Evolutionary conservation across 2,113 vertebrate species (phyloP).

Genomic region (Panthera tigris): DNA sequence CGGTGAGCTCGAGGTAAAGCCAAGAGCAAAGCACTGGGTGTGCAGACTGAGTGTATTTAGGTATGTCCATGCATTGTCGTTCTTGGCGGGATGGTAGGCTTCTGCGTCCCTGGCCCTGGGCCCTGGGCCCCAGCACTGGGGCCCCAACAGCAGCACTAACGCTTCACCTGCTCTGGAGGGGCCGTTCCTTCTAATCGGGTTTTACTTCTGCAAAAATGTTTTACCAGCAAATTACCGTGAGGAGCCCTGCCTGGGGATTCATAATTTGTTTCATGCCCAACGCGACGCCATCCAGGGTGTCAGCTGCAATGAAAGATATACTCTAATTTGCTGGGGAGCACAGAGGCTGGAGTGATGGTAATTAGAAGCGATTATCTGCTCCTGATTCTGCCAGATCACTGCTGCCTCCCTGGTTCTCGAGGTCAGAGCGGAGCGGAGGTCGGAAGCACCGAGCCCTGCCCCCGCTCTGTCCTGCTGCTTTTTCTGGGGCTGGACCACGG

Average conservation of each 20-base stretch:
- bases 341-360: conserved; percentile 47
- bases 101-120: neutral
- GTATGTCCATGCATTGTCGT: accelerated
- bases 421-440: neutral
- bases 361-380: conserved; percentile 71
- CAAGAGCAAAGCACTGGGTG: neutral
- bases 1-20: accelerated
- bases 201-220: conserved; percentile 53
- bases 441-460: neutral
- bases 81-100: neutral
- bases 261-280: conserved; percentile 64
- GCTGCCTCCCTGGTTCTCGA: neutral
- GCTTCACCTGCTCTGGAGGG: neutral
- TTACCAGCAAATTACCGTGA: conserved; percentile 64
- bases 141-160: accelerated
- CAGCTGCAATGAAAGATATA: conserved; percentile 59
- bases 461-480: accelerated
- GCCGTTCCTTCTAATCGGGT: neutral
- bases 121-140: neutral
- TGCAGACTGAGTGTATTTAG: neutral
- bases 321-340: conserved; percentile 70
- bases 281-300: conserved; percentile 1
- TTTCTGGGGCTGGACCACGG: accelerated
- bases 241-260: conserved; percentile 74
- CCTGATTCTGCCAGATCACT: conserved; percentile 33